These are phyloP conservation scores for Hepsetus odoe DNA, from an alignment of 2,113 vertebrate species.

Conservation along the genomic window DNA sequence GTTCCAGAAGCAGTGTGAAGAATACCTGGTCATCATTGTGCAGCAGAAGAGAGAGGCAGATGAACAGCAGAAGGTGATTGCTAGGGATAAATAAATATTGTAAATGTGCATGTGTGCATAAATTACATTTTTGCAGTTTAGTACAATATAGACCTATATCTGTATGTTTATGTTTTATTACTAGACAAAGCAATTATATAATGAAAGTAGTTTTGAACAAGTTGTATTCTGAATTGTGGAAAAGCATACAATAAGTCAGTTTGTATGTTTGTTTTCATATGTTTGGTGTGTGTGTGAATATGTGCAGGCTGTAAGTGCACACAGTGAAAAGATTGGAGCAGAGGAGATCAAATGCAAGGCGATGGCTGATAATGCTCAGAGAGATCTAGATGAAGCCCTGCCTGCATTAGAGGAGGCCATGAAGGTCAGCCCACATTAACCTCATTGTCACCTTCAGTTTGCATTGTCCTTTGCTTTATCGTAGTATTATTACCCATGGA, in stretches of 20 bases:
- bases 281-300: slow-evolving; percentile 16
- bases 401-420: slow-evolving; percentile 88
- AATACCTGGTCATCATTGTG: slow-evolving; percentile 84
- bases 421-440: slow-evolving; percentile 72
- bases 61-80: slow-evolving; percentile 81
- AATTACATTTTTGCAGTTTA: background rate
- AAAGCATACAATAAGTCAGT: background rate
- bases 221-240: too few species aligned
- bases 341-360: slow-evolving; percentile 86
- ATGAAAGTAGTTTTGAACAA: background rate
- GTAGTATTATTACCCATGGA: too few species aligned
- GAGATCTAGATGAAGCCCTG: slow-evolving; percentile 85
- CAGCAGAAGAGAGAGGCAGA: slow-evolving; percentile 84
- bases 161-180: background rate
- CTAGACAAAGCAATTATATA: background rate
- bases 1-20: slow-evolving; percentile 85
- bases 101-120: slow-evolving; percentile 22
- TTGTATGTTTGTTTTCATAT: slow-evolving; percentile 12
- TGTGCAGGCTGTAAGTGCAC: slow-evolving; percentile 78
- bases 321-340: slow-evolving; percentile 82
- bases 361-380: slow-evolving; percentile 86
- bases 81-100: background rate
- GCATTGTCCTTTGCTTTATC: background rate
- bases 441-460: background rate
- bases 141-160: background rate